Conservation (phyloP, 2,888 invertebrate species). For the Cosmia trapezina region DNA sequence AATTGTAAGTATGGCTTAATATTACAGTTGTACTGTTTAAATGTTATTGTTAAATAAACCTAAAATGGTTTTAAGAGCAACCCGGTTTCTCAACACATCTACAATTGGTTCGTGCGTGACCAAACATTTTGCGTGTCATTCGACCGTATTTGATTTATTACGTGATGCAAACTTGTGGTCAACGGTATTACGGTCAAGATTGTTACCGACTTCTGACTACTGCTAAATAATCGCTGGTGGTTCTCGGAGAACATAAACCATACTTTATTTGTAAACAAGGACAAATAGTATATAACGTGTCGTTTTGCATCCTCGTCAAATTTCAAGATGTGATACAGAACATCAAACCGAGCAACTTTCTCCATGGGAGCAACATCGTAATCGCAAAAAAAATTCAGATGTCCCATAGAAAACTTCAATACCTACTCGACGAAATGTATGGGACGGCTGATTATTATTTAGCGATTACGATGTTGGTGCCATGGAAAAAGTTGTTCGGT, state of each 20-base stretch:
- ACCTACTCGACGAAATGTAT: too few relatives aligned
- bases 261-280: constrained; percentile 22
- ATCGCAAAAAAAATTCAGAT: too few relatives aligned
- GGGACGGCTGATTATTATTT: too few relatives aligned
- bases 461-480: too few relatives aligned
- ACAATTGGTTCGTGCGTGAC: constrained; percentile 46
- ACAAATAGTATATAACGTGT: background rate
- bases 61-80: constrained; percentile 25
- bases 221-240: background rate
- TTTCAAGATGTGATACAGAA: too few relatives aligned
- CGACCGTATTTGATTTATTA: constrained; percentile 48
- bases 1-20: background rate
- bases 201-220: constrained; percentile 6
- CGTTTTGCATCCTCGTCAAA: too few relatives aligned
- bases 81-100: constrained; percentile 24
- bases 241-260: background rate
- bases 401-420: too few relatives aligned
- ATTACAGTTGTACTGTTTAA: background rate
- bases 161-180: constrained; percentile 39
- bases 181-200: constrained; percentile 46
- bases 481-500: too few relatives aligned
- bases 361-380: too few relatives aligned
- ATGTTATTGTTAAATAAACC: background rate
- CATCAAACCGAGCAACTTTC: too few relatives aligned
- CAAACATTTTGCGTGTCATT: constrained; percentile 42